These are phyloP conservation scores for Drosophila austrosaltans DNA, from an alignment of 2,888 invertebrate genomes.

Conservation along the genomic window DNA sequence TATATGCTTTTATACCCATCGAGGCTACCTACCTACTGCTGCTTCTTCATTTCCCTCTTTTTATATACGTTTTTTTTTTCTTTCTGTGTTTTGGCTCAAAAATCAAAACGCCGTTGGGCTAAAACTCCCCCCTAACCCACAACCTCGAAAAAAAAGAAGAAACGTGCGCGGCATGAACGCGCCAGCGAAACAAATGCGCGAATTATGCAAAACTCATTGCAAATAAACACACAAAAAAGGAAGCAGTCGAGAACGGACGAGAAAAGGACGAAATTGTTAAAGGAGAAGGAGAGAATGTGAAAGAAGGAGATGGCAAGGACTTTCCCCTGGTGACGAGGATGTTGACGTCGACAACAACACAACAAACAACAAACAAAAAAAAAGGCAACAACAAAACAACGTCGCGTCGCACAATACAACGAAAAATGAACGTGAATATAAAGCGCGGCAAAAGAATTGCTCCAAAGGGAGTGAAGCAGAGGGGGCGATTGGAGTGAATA, in stretches of 20 bases:
- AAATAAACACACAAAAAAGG: constrained; percentile 69
- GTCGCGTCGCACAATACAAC: constrained; percentile 55
- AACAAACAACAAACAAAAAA: neutral
- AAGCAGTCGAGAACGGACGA: constrained; percentile 6
- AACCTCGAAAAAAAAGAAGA: constrained; percentile 24
- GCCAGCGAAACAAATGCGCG: constrained; percentile 73
- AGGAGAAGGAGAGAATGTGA: neutral
- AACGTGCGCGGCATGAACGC: constrained; percentile 34
- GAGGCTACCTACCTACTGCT: constrained; percentile 36
- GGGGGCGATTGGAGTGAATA: neutral
- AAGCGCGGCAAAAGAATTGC: constrained; percentile 68
- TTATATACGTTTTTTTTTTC: neutral
- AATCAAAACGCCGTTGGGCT: constrained; percentile 69
- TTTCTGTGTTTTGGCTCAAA: constrained; percentile 64
- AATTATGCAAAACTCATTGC: constrained; percentile 77
- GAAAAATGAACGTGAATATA: constrained; percentile 73
- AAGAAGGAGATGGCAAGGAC: constrained; percentile 33
- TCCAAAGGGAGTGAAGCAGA: constrained; percentile 15
- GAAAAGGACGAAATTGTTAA: neutral
- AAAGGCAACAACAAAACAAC: constrained; percentile 4
- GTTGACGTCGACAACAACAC: constrained; percentile 70
- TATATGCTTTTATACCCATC: constrained; percentile 58
- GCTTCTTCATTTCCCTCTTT: constrained; percentile 39
- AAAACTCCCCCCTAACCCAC: constrained; percentile 18
- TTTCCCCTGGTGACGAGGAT: constrained; percentile 67